Evolutionary conservation across 1,140 invertebrate genomes (phyloP).

Genomic region (Leguminivora glycinivorella): DNA sequence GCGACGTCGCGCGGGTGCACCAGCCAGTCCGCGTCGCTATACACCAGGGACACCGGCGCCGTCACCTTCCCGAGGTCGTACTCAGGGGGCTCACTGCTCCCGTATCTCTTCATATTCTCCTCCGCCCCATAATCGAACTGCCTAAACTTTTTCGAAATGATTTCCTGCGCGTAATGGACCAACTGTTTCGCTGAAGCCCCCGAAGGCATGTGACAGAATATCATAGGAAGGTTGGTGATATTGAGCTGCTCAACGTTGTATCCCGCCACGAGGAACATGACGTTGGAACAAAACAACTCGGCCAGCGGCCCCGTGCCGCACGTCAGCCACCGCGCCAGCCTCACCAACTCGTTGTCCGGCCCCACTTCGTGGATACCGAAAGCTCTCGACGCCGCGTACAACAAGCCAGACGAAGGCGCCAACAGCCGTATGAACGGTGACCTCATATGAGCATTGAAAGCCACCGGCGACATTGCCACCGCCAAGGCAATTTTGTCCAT

Average conservation of each 20-base stretch:
- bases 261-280: slow-evolving; percentile 35
- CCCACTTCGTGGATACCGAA: slow-evolving; percentile 51
- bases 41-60: slow-evolving; percentile 82
- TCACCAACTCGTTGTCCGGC: slow-evolving; percentile 42
- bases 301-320: slow-evolving; percentile 42
- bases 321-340: slow-evolving; percentile 37
- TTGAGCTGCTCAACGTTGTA: slow-evolving; percentile 39
- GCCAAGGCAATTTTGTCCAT: slow-evolving; percentile 81
- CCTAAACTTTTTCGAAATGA: slow-evolving; percentile 66
- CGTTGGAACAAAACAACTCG: slow-evolving; percentile 37
- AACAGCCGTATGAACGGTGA: slow-evolving; percentile 74
- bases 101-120: slow-evolving; percentile 66
- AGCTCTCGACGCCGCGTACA: slow-evolving; percentile 36
- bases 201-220: slow-evolving; percentile 87
- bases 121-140: slow-evolving; percentile 70
- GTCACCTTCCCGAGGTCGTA: slow-evolving; percentile 81
- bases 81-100: slow-evolving; percentile 78
- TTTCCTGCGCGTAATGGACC: slow-evolving; percentile 83
- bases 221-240: slow-evolving; percentile 83
- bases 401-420: slow-evolving; percentile 37
- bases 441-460: slow-evolving; percentile 77
- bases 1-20: slow-evolving; percentile 71
- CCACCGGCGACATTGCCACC: slow-evolving; percentile 84
- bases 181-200: slow-evolving; percentile 87
- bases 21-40: slow-evolving; percentile 82